A percentile compares a stretch with the other conserved stretches of the same genome.
Evolutionary conservation across 2,113 vertebrate genomes (phyloP).

Genomic region (Holacanthus passer): DNA sequence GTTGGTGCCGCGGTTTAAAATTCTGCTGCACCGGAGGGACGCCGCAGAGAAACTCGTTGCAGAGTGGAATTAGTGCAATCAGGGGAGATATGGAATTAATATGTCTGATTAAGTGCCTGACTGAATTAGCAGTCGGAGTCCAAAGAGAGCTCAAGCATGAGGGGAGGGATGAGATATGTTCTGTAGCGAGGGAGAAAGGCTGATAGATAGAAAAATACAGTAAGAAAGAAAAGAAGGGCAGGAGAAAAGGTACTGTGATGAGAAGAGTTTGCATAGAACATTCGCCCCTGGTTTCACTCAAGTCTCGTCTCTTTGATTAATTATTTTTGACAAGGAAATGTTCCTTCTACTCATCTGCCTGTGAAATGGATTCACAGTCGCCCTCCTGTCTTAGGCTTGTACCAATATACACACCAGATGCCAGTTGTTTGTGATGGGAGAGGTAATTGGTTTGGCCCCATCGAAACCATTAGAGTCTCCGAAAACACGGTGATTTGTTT

Average conservation of each 20-base stretch:
- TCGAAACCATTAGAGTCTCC: slow-evolving; percentile 48
- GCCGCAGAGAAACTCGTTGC: slow-evolving; percentile 36
- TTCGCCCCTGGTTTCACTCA: slow-evolving; percentile 27
- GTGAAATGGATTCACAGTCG: slow-evolving; percentile 56
- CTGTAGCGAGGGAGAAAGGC: slow-evolving; percentile 29
- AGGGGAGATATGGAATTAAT: slow-evolving; percentile 79
- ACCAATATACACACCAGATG: slow-evolving; percentile 37
- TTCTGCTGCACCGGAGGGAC: slow-evolving; percentile 30
- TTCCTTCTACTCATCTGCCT: slow-evolving; percentile 55
- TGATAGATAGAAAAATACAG: slow-evolving; percentile 37
- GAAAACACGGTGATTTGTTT: slow-evolving; percentile 52
- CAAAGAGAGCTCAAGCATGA: slow-evolving; percentile 67
- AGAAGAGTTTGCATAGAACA: background rate
- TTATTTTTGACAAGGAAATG: slow-evolving; percentile 58
- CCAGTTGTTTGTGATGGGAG: slow-evolving; percentile 36
- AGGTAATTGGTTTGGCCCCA: slow-evolving; percentile 65
- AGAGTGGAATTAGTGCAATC: slow-evolving; percentile 72
- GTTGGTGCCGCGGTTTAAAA: slow-evolving; percentile 6
- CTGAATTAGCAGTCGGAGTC: slow-evolving; percentile 77
- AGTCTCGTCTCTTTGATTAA: slow-evolving; percentile 56
- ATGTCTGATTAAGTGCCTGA: slow-evolving; percentile 79
- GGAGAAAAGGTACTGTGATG: slow-evolving; percentile 5
- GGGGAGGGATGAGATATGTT: slow-evolving; percentile 39
- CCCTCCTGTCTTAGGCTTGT: slow-evolving; percentile 33
- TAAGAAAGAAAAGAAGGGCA: slow-evolving; percentile 16